phyloP scores from a whole-genome alignment of 2,113 vertebrate genomes.

The Mormyrus iriodes region DNA sequence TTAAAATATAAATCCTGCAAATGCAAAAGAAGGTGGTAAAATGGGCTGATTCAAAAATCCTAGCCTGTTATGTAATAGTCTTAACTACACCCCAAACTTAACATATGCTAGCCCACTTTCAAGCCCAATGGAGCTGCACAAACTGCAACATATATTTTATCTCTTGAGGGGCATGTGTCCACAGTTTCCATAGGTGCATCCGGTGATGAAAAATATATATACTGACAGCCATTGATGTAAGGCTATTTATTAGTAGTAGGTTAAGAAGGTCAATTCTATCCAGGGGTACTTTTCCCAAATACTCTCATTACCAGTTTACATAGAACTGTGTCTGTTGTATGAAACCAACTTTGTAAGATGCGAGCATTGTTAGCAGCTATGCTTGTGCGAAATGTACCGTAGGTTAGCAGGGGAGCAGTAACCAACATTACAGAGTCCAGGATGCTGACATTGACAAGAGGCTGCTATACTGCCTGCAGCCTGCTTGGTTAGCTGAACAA shows the following conservation, averaged over 20 bases:
- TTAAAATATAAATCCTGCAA: background rate
- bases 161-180: background rate
- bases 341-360: background rate
- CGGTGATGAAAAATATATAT: background rate
- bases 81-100: background rate
- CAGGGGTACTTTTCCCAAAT: background rate
- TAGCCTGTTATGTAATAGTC: background rate
- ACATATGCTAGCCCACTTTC: background rate
- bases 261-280: background rate
- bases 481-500: background rate
- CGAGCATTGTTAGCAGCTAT: background rate
- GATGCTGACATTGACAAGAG: background rate
- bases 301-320: background rate
- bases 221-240: background rate
- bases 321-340: background rate
- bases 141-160: background rate
- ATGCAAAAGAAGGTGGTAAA: background rate
- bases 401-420: background rate
- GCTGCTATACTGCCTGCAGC: background rate
- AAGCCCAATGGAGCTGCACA: background rate
- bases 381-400: background rate
- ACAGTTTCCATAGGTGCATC: background rate
- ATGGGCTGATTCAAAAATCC: background rate
- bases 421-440: background rate
- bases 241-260: background rate